Base-by-base conservation (phyloP, 2,797 vertebrate species). In the Vultur gryphus region DNA sequence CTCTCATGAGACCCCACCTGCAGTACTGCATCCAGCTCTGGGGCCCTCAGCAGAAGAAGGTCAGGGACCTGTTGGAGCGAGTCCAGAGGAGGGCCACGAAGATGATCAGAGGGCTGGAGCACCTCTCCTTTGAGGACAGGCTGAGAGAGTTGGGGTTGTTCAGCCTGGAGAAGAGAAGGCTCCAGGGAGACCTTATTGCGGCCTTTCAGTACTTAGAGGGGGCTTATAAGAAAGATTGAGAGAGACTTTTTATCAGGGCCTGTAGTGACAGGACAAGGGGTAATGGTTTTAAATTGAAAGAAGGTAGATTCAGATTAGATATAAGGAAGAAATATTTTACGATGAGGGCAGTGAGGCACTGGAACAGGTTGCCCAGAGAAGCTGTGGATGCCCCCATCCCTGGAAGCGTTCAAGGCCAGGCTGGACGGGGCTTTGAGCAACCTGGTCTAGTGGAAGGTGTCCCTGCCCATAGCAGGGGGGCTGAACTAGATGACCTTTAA, bases 401-500 rank as follows among this genome's bases (percentile, higher is more conserved):
- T 76, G 67, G 24, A 3, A 62, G 1, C 3, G 9, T 1, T 11
- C 52, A 28, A 75, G 62, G 17, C 0, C 18, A 80, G 54, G 17
- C 0, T 65, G 57, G 81, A 35, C 0, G 0, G 10, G 16, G 11
- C n/a, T 72, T 16, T 17, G 43, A 59, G 19, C 7, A 16, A 0
- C 13, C 11, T 51, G 55, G 3, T 10, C 1, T 0, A 2, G 10
- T 11, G 11, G 19, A 13, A 69, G 10, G 5, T 76, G 64, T 15
- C 6, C 44, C 44, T 49, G 48, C 21, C 6, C 25, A 10, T 1
- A 2, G 26, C 52, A 66, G 28, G 11, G 11, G 14, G 1, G 2
- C 54, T 54, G 62, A 15, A n/a, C 21, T 11, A 12, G 33, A 16
- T 26, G 16, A 1, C 0, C 18, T 51, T 43, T 24, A 4, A 41